Percentiles rank a stretch among this genome's conserved stretches.
These are phyloP conservation scores for Eufriesea mexicana DNA, from an alignment of 1,140 invertebrate genomes.

Conservation along the genomic window DNA sequence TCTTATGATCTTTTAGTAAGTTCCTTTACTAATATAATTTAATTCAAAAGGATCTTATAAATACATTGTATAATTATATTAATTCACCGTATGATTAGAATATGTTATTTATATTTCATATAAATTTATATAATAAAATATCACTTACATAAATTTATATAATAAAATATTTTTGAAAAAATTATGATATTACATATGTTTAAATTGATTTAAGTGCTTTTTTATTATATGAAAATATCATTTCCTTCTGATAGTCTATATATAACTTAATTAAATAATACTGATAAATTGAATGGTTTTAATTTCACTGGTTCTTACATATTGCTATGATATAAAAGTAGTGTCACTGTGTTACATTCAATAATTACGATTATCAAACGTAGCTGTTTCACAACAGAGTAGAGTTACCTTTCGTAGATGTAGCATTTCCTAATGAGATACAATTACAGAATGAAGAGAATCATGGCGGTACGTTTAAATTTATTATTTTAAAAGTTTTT, in stretches of 20 bases:
- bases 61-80: not conserved
- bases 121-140: conserved; percentile 2
- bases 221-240: not conserved
- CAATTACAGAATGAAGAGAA: not conserved
- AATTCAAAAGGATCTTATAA: not conserved
- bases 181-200: not conserved
- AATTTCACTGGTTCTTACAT: not conserved
- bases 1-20: not conserved
- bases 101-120: not conserved
- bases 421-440: not conserved
- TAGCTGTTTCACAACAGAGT: not conserved
- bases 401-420: not conserved
- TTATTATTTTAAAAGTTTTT: not conserved
- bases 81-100: not conserved
- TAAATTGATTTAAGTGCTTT: not conserved
- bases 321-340: not conserved
- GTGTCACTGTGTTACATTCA: not conserved
- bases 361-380: not conserved
- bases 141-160: conserved; percentile 1
- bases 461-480: not conserved
- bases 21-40: not conserved
- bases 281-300: not conserved
- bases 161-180: not conserved
- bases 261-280: not conserved
- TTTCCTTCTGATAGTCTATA: not conserved